Conservation (phyloP, 1,140 invertebrate genomes). For the Lepidurus packardi region DNA sequence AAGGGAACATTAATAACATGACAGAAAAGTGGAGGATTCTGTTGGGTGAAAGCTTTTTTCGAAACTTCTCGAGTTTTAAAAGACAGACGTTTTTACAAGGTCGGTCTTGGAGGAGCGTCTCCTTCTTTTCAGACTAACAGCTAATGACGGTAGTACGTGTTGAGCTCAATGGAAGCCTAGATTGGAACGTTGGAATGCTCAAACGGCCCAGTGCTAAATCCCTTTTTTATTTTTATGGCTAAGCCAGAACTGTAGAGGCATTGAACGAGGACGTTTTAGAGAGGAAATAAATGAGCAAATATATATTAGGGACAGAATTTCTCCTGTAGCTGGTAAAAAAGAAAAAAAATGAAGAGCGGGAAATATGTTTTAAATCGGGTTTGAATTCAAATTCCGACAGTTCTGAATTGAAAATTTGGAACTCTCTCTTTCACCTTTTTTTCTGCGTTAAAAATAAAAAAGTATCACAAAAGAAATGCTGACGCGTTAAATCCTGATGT, state of each 20-base stretch:
- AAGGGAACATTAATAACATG: too few relatives aligned
- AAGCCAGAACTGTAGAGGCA: neutral
- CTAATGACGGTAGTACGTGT: constrained; percentile 18
- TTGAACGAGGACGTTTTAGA: neutral
- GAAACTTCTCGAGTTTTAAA: too few relatives aligned
- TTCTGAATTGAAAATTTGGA: neutral
- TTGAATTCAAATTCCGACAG: neutral
- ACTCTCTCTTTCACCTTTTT: neutral
- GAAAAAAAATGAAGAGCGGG: neutral
- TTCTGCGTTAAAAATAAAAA: neutral
- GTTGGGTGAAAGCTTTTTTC: too few relatives aligned
- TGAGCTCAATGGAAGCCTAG: neutral
- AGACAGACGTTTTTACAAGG: too few relatives aligned
- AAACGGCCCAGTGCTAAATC: neutral
- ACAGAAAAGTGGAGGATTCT: too few relatives aligned
- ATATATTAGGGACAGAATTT: neutral
- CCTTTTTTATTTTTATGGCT: neutral
- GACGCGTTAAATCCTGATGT: constrained; percentile 21
- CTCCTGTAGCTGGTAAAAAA: neutral
- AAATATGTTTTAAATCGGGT: neutral
- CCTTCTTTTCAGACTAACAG: neutral
- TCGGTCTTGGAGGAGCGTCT: neutral
- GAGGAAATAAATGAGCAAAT: constrained; percentile 3
- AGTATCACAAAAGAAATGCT: neutral
- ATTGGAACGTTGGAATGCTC: constrained; percentile 12